These are phyloP conservation scores for Brachyptera risi DNA, from an alignment of 2,888 invertebrate genomes.

Conservation along the genomic window DNA sequence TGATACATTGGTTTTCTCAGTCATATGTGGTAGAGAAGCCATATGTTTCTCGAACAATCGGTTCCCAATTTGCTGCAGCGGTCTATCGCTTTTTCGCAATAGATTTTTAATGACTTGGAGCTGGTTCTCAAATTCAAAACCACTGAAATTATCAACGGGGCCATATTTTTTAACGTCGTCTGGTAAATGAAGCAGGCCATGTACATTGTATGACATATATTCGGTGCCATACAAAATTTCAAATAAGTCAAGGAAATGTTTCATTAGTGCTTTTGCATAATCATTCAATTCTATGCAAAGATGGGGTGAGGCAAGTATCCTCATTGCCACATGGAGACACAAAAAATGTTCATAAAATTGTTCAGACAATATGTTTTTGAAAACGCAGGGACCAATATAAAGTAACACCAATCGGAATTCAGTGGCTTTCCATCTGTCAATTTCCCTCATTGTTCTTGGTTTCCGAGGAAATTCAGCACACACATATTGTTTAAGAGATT, in stretches of 20 bases:
- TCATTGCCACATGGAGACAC: constrained; percentile 5
- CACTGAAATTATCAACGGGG: constrained; percentile 32
- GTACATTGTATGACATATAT: constrained; percentile 34
- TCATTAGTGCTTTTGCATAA: constrained; percentile 32
- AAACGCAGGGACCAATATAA: constrained; percentile 3
- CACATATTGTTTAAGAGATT: neutral
- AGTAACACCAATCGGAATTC: constrained; percentile 1
- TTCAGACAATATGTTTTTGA: constrained; percentile 10
- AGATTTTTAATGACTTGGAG: constrained; percentile 27
- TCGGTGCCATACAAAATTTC: constrained; percentile 33
- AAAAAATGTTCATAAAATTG: constrained; percentile 3
- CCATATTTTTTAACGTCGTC: constrained; percentile 34
- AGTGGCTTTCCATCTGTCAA: constrained; percentile 18
- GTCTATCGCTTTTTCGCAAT: constrained; percentile 20
- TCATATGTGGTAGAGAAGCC: neutral
- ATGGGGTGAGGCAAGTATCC: constrained; percentile 5
- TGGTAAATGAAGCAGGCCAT: constrained; percentile 35
- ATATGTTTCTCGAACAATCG: neutral
- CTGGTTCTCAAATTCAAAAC: constrained; percentile 35
- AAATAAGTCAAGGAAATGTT: constrained; percentile 33
- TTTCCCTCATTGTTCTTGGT: constrained; percentile 32
- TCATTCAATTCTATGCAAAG: constrained; percentile 1
- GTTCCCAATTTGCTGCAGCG: constrained; percentile 23
- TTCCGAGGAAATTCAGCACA: constrained; percentile 34
- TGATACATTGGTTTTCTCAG: neutral